Evolutionary conservation across 2,797 vertebrate species (phyloP).

Genomic region (Threskiornis aethiopicus): DNA sequence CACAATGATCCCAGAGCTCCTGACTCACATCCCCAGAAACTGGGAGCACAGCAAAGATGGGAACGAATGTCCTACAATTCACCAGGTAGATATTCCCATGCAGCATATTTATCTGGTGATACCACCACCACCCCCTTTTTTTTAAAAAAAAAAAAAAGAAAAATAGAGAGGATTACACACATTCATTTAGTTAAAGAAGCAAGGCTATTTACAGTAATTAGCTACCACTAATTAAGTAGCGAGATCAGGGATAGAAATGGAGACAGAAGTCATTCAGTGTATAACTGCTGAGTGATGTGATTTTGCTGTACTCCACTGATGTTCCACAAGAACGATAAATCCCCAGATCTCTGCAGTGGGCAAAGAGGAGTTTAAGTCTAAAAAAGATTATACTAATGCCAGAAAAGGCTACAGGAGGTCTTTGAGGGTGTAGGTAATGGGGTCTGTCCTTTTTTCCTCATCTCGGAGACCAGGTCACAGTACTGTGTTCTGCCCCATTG

Average conservation of each 20-base stretch:
- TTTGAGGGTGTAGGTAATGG: neutral
- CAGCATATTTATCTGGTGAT: neutral
- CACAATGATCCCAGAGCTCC: neutral
- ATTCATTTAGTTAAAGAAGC: slow-evolving; percentile 9
- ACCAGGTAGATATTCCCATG: neutral
- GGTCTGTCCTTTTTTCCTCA: neutral
- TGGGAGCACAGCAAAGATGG: neutral
- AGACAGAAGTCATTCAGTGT: neutral
- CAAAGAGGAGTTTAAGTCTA: neutral
- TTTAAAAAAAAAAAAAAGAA: neutral
- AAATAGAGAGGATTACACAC: neutral
- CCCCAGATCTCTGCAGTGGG: neutral
- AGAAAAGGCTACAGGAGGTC: neutral
- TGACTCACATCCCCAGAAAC: neutral
- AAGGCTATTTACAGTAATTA: slow-evolving; percentile 5
- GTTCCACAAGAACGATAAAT: neutral
- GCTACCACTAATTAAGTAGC: neutral
- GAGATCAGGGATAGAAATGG: neutral
- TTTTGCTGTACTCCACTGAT: neutral
- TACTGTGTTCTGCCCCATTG: neutral
- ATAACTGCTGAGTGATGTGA: neutral
- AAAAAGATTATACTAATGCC: neutral
- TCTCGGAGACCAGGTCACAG: neutral
- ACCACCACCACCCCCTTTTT: neutral
- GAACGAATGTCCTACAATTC: neutral